Base-by-base conservation (phyloP, 1,140 invertebrate species). In the Lethrus apterus region DNA sequence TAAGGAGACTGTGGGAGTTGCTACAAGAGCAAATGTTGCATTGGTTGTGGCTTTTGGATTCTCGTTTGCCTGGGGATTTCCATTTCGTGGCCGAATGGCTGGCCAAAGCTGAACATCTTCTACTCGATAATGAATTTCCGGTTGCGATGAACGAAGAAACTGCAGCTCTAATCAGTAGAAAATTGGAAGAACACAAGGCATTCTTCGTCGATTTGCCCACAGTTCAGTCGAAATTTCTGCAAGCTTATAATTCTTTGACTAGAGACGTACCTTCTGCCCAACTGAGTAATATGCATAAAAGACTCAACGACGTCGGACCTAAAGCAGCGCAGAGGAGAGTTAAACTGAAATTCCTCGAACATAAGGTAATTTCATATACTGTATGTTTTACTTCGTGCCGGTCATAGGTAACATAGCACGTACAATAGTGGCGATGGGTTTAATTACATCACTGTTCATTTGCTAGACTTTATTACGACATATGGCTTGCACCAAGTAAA, bases 41-140 rank as follows among this genome's bases (percentile, higher is more conserved):
- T 59, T 93, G 90, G 89, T 75, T 88, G 32, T 88, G 86, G 84
- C 65, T 83, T 10, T 68, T 95, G 49, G 92, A 97, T 65, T 79
- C 84, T 0, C 74, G 76, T 45, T 69, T 96, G 19, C 89, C 90
- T 4, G 87, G 86, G 21, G 83, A 86, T 57, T 81, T 96, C 34
- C 34, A 84, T 30, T 72, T 80, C 45, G 76, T 93, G 8, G 91
- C 88, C n/a, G 84, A 87, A 62, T 94, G 93, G 89, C 65, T 97
- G 8, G 83, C 84, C 34, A 78, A 79, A 54, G 92, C 90, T 4
- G 92, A 96, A 66, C 80, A 81, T 57, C 65, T 94, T 31, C 69
- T 95, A 14, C 76, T 79, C 54, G 84, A 88, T 53, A 81, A 87
- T 52, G 84, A 91, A 57, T 83, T 92, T 58, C 86, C 89, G 4